Base-by-base conservation (phyloP, 2,113 vertebrate species). In the Arenaria interpres region DNA sequence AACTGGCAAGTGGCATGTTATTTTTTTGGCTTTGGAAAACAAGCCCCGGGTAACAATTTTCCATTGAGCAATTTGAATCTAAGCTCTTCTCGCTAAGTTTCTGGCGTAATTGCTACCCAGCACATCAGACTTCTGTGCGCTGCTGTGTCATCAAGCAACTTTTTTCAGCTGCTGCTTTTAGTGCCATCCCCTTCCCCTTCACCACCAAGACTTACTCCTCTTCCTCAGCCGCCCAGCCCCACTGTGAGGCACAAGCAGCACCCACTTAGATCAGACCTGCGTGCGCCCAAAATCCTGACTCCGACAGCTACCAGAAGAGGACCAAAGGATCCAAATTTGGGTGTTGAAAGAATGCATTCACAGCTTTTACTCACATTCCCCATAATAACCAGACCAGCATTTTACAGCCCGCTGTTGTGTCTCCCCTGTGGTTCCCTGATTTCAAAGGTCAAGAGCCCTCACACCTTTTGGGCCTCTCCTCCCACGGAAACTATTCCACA, bases 341-440 rank as follows among this genome's bases (percentile, higher is more conserved):
- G 11, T 4, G 0, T 37, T 28, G 23, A 41, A 60, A 43, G 6
- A 77, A 74, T 0, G 12, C 2, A 9, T 51, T 62, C 30, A 8
- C 1, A 14, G 50, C 37, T 90, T 56, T 78, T 17, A 21, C 48
- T 50, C 8, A 4, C 22, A 3, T 39, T 63, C 41, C 45, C 73
- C 19, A 1, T 2, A n/a, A 79, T 1, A 14, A 43, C 41, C 41
- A 43, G 41, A 13, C n/a, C 63, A 27, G 7, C 1, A 11, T 37
- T 64, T 37, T 4, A 12, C 21, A 64, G 43, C 14, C 62, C 0
- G 1, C 23, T 74, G 3, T 3, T 2, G 0, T 3, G 37, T 8
- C 54, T 28, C 46, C 56, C 71, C 39, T 66, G 45, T 6, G 4
- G 28, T 32, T 35, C 43, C 39, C 39, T 41, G n/a, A 25, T 27